phyloP scores from a whole-genome alignment of 2,888 invertebrate species.

The Heliconius ismenius region DNA sequence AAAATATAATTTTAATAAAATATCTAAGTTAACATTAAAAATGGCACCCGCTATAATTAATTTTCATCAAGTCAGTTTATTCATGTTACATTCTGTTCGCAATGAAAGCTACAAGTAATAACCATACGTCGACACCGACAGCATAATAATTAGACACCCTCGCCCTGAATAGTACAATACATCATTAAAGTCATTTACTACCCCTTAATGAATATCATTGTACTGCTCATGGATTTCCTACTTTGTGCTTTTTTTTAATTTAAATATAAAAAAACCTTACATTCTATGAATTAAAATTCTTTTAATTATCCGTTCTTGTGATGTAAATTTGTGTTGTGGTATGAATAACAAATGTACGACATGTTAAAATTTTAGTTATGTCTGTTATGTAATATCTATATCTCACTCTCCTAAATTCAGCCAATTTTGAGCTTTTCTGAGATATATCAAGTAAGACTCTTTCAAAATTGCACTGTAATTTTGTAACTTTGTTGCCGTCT shows the following conservation, averaged over 20 bases:
- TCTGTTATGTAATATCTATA: neutral
- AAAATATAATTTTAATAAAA: neutral
- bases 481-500: conserved; percentile 5
- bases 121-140: conserved; percentile 25
- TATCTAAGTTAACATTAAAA: neutral
- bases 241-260: neutral
- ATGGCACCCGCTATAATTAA: neutral
- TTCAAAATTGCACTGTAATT: conserved; percentile 18
- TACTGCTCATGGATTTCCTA: neutral
- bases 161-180: conserved; percentile 24
- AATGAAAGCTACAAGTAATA: conserved; percentile 27
- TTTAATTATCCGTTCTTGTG: neutral
- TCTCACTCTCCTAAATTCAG: neutral
- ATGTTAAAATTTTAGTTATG: neutral
- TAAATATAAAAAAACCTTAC: neutral
- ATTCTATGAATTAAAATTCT: conserved; percentile 7
- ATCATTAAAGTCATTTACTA: conserved; percentile 30
- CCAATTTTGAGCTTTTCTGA: conserved; percentile 3
- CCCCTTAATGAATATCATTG: conserved; percentile 33
- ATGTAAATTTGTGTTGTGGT: neutral
- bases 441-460: conserved; percentile 15
- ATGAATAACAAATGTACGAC: neutral
- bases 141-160: conserved; percentile 25
- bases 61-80: conserved; percentile 12
- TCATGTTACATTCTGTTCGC: conserved; percentile 20